These are phyloP conservation scores for Elephas maximus DNA, from an alignment of 2,113 vertebrate genomes.

Conservation along the genomic window DNA sequence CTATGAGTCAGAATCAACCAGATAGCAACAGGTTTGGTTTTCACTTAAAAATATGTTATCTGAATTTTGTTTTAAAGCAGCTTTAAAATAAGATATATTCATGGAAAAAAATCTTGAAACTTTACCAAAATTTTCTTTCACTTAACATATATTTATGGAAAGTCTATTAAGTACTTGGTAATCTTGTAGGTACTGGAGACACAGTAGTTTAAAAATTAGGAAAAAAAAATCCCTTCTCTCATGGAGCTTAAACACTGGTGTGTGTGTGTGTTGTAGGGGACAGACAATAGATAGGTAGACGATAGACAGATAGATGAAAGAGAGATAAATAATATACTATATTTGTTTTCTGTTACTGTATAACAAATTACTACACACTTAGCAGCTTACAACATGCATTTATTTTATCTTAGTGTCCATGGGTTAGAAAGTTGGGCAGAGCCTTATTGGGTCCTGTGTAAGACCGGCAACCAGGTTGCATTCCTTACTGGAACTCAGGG, in stretches of 20 bases:
- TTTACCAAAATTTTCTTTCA: neutral
- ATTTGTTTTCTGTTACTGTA: neutral
- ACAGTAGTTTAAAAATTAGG: neutral
- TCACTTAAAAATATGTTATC: neutral
- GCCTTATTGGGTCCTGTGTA: neutral
- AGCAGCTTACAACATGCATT: neutral
- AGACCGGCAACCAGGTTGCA: fast-evolving
- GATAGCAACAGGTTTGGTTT: too few relatives aligned
- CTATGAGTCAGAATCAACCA: too few relatives aligned
- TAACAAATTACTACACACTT: neutral
- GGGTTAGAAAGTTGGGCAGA: neutral
- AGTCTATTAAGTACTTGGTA: neutral
- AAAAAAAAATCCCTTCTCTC: neutral
- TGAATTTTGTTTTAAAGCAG: neutral
- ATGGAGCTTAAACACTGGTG: neutral
- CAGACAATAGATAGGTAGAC: neutral
- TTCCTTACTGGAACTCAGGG: neutral
- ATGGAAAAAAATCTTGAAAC: neutral
- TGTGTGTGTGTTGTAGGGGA: too few relatives aligned
- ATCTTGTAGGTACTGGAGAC: neutral
- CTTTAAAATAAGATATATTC: slow-evolving; percentile 11
- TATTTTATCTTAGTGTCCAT: neutral
- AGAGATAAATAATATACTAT: neutral
- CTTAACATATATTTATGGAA: neutral
- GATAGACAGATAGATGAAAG: neutral